Percentiles rank a stretch among this genome's conserved stretches.
Evolutionary conservation across 1,140 invertebrate genomes (phyloP).

Genomic region (Zaprionus taronus): DNA sequence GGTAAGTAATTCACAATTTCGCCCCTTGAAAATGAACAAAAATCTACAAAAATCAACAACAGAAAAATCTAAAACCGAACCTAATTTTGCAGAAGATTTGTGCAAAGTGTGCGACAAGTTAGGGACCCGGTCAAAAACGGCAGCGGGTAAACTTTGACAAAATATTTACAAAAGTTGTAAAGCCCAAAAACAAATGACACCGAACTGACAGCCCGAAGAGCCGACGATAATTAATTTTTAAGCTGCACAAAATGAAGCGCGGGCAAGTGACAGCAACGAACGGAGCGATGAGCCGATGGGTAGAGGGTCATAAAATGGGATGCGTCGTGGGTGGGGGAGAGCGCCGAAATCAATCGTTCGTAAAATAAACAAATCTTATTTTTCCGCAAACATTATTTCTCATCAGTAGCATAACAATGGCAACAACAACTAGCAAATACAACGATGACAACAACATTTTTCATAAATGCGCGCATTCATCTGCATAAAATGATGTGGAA

Average conservation of each 20-base stretch:
- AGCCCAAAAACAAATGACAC: conserved; percentile 69
- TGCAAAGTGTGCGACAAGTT: conserved; percentile 42
- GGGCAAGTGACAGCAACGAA: conserved; percentile 46
- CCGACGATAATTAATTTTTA: conserved; percentile 81
- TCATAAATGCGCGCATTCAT: conserved; percentile 81
- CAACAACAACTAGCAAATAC: conserved; percentile 48
- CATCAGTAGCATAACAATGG: conserved; percentile 61
- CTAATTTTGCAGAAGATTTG: conserved; percentile 58
- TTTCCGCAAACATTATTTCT: conserved; percentile 83
- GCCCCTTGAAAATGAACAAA: conserved; percentile 4
- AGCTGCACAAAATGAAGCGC: conserved; percentile 79
- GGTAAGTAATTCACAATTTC: conserved; percentile 60
- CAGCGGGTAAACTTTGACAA: conserved; percentile 61
- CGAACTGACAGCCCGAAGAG: conserved; percentile 60
- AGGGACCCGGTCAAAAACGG: conserved; percentile 7
- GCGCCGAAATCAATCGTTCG: conserved; percentile 75
- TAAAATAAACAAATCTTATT: conserved; percentile 84
- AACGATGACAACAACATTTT: conserved; percentile 75
- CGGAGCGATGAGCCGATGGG: conserved; percentile 7
- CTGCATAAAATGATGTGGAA: conserved; percentile 68
- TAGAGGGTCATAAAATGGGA: neutral
- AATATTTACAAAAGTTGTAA: conserved; percentile 68
- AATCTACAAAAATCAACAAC: conserved; percentile 9
- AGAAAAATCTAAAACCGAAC: conserved; percentile 57
- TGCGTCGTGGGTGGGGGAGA: conserved; percentile 5